phyloP scores from a whole-genome alignment of 2,113 vertebrate species.

The Rhineura floridana region DNA sequence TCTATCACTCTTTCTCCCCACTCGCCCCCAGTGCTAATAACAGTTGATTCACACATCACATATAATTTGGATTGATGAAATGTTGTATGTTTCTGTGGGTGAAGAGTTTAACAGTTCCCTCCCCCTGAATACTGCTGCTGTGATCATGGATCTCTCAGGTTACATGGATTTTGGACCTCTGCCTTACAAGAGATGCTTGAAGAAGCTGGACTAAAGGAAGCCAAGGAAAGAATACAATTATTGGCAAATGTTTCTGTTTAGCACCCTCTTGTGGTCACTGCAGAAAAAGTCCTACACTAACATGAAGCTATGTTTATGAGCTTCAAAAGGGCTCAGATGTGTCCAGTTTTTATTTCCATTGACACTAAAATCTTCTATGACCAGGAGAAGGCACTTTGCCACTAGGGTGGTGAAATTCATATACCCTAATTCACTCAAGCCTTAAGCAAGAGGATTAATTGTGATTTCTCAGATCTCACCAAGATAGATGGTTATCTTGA shows the following conservation, averaged over 20 bases:
- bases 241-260: not conserved
- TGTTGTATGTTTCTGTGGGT: too few species aligned
- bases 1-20: too few species aligned
- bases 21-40: not conserved
- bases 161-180: not conserved
- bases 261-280: not conserved
- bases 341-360: not conserved
- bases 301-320: not conserved
- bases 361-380: not conserved
- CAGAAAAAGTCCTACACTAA: too few species aligned
- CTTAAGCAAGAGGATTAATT: accelerated
- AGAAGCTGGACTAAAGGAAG: not conserved
- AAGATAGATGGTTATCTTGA: not conserved
- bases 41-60: not conserved
- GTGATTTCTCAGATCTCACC: accelerated
- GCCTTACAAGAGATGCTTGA: not conserved
- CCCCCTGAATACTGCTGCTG: too few species aligned
- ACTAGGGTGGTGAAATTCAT: not conserved
- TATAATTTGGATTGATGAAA: not conserved
- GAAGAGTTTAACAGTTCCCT: not conserved
- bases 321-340: not conserved
- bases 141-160: not conserved
- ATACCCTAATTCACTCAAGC: accelerated
- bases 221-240: not conserved
- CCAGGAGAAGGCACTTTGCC: not conserved